Percentiles rank a stretch among this genome's conserved stretches.
These are phyloP conservation scores for Gorsachius goisagi DNA, from an alignment of 2,113 vertebrate species.

Conservation along the genomic window DNA sequence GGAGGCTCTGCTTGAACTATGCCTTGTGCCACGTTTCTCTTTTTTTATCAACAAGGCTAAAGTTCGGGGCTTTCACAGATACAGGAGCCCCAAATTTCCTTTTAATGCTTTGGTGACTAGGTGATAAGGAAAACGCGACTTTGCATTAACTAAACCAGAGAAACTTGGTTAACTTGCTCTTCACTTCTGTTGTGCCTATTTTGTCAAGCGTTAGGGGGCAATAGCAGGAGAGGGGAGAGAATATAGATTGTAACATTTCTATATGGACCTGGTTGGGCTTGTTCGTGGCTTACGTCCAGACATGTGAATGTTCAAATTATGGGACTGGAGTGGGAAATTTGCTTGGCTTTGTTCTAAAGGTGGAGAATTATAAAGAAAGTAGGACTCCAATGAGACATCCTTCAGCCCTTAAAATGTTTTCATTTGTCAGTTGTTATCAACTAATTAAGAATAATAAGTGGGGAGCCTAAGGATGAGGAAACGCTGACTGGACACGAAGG, in stretches of 20 bases:
- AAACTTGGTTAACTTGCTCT: background rate
- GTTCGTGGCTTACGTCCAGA: background rate
- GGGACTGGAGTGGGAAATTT: background rate
- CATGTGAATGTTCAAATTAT: background rate
- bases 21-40: background rate
- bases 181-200: background rate
- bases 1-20: background rate
- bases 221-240: background rate
- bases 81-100: background rate
- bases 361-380: background rate
- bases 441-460: background rate
- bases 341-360: background rate
- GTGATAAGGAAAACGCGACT: background rate
- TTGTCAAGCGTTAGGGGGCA: background rate
- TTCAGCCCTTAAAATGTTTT: background rate
- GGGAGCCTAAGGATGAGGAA: background rate
- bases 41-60: background rate
- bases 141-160: background rate
- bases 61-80: background rate
- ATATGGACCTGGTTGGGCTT: background rate
- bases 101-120: background rate
- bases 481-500: background rate
- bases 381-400: background rate
- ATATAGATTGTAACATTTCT: background rate
- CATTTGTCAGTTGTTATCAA: background rate